Evolutionary conservation across 2,888 invertebrate genomes (phyloP).

Genomic region (Cephus pygmeus): DNA sequence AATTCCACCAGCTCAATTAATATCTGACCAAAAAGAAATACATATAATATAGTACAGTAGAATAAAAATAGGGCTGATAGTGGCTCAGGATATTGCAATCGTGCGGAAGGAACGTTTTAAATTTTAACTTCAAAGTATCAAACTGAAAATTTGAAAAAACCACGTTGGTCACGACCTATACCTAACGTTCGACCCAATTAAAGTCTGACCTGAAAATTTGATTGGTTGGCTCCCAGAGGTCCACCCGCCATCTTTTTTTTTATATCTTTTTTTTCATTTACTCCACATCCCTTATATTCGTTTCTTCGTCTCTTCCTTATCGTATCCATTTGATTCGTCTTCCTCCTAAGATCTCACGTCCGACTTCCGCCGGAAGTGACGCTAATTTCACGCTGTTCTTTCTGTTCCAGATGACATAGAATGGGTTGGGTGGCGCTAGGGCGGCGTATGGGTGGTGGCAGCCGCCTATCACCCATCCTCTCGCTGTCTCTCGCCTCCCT

Average conservation of each 20-base stretch:
- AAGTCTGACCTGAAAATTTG: too few relatives aligned
- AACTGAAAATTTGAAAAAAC: too few relatives aligned
- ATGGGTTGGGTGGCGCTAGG: constrained; percentile 90
- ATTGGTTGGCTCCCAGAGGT: too few relatives aligned
- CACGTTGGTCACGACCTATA: too few relatives aligned
- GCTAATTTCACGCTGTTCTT: constrained; percentile 25
- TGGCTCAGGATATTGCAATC: too few relatives aligned
- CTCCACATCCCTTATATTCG: not conserved
- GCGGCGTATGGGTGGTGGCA: constrained; percentile 70
- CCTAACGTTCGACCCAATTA: too few relatives aligned
- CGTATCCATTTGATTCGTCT: not conserved
- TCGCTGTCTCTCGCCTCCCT: constrained; percentile 65
- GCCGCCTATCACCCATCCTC: constrained; percentile 63
- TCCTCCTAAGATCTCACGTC: not conserved
- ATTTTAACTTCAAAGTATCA: too few relatives aligned
- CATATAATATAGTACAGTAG: too few relatives aligned
- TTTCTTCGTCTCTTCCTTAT: not conserved
- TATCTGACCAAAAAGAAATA: not conserved
- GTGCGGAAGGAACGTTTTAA: too few relatives aligned
- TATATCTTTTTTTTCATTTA: too few relatives aligned
- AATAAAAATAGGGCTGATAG: too few relatives aligned
- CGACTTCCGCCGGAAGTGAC: not conserved
- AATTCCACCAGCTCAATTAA: not conserved
- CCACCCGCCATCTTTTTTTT: too few relatives aligned
- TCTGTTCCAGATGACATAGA: constrained; percentile 86